Base-by-base conservation (phyloP, 2,888 invertebrate species). In the Criorhina ranunculi region DNA sequence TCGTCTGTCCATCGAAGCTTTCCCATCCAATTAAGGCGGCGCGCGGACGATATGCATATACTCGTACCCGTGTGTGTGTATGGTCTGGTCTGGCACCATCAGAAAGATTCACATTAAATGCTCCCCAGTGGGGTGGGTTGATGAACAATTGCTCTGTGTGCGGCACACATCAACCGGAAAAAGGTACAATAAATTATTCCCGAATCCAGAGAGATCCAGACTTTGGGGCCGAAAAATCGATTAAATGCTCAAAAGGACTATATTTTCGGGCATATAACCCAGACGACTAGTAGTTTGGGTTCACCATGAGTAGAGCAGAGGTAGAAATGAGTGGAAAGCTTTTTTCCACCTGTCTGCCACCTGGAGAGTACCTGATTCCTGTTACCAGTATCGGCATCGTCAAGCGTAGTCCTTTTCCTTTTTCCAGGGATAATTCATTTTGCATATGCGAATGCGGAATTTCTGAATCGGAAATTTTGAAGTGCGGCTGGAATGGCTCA, bases 131-230 rank as follows among this genome's bases (percentile, higher is more conserved):
- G 60, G 19, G 24, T 49, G 19, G 60, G 29, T 8, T 15, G 44
- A 11, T 35, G 57, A 83, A 79, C 73, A 83, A 83, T 83, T 75
- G 83, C 49, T 69, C 33, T 69, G 53, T 79, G 79, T 83, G 62
- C 79, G 69, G 69, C 83, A 69, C 83, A 79, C 69, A 83, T 83
- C 83, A 83, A 83, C 83, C 83, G 73, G 83, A 79, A 83, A 82
- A 83, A 78, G 82, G 83, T 83, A 83, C 83, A 73, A 83, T 83
- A 83, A 83, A 83, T 83, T 83, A 83, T 79, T 79, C 69, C 79
- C 64, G 67, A 73, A 79, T 79, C 67, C 83, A 72, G 35, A 82
- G 35, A 82, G 70, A 59, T 59, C 44, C 78, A 83, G 83, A 69
- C 73, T 42, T 37, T 33, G 62, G 62, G 78, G 53, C 64, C 67